Evolutionary conservation across 2,888 invertebrate species (phyloP), one percentile per base, ranked within the genome.

Genomic region (Sinohyriopsis cumingii): DNA sequence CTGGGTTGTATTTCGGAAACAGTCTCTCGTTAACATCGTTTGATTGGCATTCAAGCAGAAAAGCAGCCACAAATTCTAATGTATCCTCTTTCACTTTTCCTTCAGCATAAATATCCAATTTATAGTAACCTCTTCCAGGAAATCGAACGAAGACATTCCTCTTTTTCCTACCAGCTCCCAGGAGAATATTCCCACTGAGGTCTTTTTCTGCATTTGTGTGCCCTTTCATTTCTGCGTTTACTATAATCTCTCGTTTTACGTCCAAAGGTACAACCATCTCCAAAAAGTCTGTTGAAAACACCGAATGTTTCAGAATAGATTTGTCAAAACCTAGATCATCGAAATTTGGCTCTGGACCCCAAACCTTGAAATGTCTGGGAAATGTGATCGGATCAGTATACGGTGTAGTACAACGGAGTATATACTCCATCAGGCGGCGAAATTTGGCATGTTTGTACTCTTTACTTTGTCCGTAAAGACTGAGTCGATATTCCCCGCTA

Each of bases 271-370:
- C 63, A 20, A 57, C 65, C 20, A 77, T 56, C 65, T 81, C 75
- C 28, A 69, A 74, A n/a, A 67, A 61, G 15, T 75, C 77, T 15
- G 71, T 68, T 64, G 71, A 63, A 12, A 76, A 69, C 22, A 71
- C 70, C 4, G 79, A 74, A n/a, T 74, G 63, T 20, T 69, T 68
- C 15, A 68, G 68, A 55, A 77, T 73, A 45, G 77, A 72, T 5
- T 77, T 76, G 19, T 78, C 68, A 59, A 81, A 79, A 7, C 81
- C 81, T 24, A 75, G 73, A n/a, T 81, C 80, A 18, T 62, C 64
- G 66, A 71, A 81, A 68, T 78, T 75, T 28, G 77, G 75, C 55
- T 77, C 76, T 9, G 78, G 71, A 24, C 81, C 81, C 74, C 78
- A 81, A 0, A 76, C 65, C 60, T 77, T 77, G 12, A 62, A 59